phyloP scores from a whole-genome alignment of 2,113 vertebrate genomes.

The Proteles cristata region DNA sequence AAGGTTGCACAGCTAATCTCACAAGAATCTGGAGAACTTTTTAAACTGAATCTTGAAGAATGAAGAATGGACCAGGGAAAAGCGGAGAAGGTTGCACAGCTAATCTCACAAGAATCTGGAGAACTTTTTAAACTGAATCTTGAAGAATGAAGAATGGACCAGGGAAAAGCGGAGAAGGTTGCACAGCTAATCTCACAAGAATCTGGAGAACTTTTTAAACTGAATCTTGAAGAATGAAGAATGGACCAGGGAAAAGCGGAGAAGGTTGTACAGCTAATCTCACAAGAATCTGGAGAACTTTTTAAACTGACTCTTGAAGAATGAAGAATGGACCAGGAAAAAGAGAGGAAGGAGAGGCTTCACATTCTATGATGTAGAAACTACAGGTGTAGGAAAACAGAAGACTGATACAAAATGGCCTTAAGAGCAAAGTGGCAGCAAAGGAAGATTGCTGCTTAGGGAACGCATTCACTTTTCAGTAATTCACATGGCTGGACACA shows the following conservation, averaged over 20 bases:
- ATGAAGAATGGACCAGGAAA: slow-evolving; percentile 16
- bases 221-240: slow-evolving; percentile 48
- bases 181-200: not conserved
- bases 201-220: not conserved
- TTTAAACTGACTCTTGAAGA: slow-evolving; percentile 37
- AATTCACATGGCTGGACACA: not conserved
- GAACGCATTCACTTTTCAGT: not conserved
- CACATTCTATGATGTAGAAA: not conserved
- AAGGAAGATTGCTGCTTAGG: not conserved
- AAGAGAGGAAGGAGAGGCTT: not conserved
- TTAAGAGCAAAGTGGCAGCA: not conserved
- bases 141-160: slow-evolving; percentile 43
- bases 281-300: not conserved
- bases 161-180: not conserved
- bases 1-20: not conserved
- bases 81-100: not conserved
- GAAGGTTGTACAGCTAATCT: not conserved
- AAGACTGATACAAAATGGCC: not conserved
- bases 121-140: not conserved
- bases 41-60: slow-evolving; percentile 40
- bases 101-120: not conserved
- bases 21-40: not conserved
- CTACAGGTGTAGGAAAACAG: not conserved
- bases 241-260: not conserved
- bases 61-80: slow-evolving; percentile 18